Evolutionary conservation across 2,797 vertebrate genomes (phyloP).

Genomic region (Paratrypauchen microcephalus): DNA sequence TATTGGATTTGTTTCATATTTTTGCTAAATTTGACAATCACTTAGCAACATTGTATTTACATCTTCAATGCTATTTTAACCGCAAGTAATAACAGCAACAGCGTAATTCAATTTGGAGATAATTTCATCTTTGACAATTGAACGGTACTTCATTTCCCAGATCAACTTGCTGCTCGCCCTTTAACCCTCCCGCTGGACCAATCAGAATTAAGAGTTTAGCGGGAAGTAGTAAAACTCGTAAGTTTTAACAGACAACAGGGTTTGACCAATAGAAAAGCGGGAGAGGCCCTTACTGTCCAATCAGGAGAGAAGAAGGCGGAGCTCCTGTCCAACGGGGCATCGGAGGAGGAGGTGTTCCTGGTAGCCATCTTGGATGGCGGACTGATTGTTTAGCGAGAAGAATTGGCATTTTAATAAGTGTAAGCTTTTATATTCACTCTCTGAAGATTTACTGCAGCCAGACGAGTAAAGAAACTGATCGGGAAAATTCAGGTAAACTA

Average conservation of each 20-base stretch:
- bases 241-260: conserved; percentile 11
- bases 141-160: conserved; percentile 15
- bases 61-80: background rate
- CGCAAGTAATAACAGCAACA: background rate
- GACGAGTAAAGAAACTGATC: conserved; percentile 47
- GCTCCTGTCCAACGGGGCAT: conserved; percentile 54
- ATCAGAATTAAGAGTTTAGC: conserved; percentile 50
- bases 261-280: conserved; percentile 41
- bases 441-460: conserved; percentile 34
- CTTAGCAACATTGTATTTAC: background rate
- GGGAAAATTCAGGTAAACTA: conserved; percentile 73
- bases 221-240: conserved; percentile 65
- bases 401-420: conserved; percentile 74
- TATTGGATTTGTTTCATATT: no score
- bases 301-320: conserved; percentile 58
- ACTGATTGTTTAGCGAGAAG: conserved; percentile 83
- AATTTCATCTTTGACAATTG: background rate
- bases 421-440: conserved; percentile 40
- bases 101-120: background rate
- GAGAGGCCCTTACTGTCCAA: conserved; percentile 37
- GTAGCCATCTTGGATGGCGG: conserved; percentile 83
- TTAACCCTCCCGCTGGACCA: conserved; percentile 67
- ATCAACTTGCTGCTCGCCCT: conserved; percentile 31
- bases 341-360: conserved; percentile 82
- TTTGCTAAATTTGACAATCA: no score